phyloP scores from a whole-genome alignment of 1,140 invertebrate species.

The Mercenaria mercenaria region DNA sequence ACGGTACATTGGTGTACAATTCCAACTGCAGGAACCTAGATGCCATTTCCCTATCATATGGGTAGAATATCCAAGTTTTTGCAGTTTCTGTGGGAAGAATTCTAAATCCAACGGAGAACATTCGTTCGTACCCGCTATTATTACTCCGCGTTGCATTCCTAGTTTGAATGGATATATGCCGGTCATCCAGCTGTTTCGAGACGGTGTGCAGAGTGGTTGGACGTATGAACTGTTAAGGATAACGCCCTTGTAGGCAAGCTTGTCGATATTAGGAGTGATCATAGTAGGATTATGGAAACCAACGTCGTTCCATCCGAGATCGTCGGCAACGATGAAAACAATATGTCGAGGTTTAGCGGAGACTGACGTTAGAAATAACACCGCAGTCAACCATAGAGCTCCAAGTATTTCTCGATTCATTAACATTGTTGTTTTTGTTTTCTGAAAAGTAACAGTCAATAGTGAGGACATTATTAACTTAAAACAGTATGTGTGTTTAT shows the following conservation, averaged over 20 bases:
- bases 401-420: too few species aligned
- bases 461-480: too few species aligned
- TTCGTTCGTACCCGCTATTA: neutral
- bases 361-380: too few species aligned
- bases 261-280: conserved; percentile 77
- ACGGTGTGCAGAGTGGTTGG: conserved; percentile 84
- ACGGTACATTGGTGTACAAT: too few species aligned
- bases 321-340: conserved; percentile 77
- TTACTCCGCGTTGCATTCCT: neutral
- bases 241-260: conserved; percentile 71
- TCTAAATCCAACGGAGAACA: neutral
- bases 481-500: too few species aligned
- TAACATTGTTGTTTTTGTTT: too few species aligned
- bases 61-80: conserved; percentile 87
- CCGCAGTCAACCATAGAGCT: too few species aligned
- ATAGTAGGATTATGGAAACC: conserved; percentile 79
- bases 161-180: conserved; percentile 45
- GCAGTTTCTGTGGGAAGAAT: conserved; percentile 82
- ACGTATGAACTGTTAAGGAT: conserved; percentile 74
- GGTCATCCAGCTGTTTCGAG: conserved; percentile 35
- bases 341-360: conserved; percentile 70
- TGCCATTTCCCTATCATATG: too few species aligned
- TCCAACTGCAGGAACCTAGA: too few species aligned
- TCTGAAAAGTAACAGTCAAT: too few species aligned
- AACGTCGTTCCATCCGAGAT: conserved; percentile 82